Base-by-base conservation (phyloP, 2,888 invertebrate species). In the Pristionchus entomophagus region DNA sequence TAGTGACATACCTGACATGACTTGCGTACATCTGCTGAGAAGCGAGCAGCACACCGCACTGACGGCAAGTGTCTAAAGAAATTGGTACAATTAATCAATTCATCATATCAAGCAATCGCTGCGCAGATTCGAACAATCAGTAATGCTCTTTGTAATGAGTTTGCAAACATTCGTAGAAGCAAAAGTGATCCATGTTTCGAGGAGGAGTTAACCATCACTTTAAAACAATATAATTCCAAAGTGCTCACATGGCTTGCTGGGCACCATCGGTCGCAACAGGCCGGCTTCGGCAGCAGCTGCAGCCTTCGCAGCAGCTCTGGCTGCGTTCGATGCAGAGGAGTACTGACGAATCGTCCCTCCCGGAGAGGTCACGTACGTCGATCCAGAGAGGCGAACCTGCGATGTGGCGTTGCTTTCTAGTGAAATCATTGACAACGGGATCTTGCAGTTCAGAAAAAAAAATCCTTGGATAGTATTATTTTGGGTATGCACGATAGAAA, bases 1-100 rank as follows among this genome's bases (percentile, higher is more conserved):
- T n/a, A n/a, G n/a, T n/a, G n/a, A n/a, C n/a, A n/a, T n/a, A n/a
- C 19, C 83, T 65, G 29, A 84, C 83, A 22, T 84, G 65, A 41
- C 83, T 84, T 0, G 83, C 62, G 45, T 84, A 65, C 83, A 53
- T 49, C 49, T 84, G 83, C 32, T 84, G 65, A 49, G 83, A 65
- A 6, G 8, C 4, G 2, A 83, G 38, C 5, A 84, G 8, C 14
- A 65, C 29, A 12, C 83, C 83, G n/a, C 83, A 84, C 29, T 84
- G 65, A 32, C 83, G 83, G 35, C 83, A 84, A 2, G 62, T 65
- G 65, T 84, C 83, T 84, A 45, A 1, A 62, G 41, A 17, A 59
- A n/a, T n/a, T n/a, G n/a, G n/a, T n/a, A 14, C 45, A 45, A 6
- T 45, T 45, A 45, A 45, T 10, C 14, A 45, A 45, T 45, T n/a